A percentile compares a stretch with the other conserved stretches of the same genome.
Conservation (phyloP, 2,113 vertebrate genomes). For the Myiozetetes cayanensis region DNA sequence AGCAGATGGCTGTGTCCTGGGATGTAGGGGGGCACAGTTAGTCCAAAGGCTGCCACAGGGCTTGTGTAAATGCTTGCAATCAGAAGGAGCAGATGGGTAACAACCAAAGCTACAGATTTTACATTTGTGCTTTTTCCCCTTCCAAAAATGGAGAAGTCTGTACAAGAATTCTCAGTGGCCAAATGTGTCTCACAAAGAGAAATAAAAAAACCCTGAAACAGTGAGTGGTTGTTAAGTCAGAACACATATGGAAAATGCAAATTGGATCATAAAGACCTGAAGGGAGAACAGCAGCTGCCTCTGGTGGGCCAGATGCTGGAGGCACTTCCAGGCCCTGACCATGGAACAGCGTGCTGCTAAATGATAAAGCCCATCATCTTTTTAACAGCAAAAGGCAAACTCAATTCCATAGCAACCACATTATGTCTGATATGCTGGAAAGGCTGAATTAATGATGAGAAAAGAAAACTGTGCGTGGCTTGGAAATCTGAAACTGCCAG, state of each 20-base stretch:
- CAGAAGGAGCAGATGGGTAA: background rate
- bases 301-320: background rate
- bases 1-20: fast-evolving
- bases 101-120: background rate
- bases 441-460: background rate
- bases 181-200: background rate
- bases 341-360: background rate
- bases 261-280: background rate
- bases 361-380: background rate
- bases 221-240: background rate
- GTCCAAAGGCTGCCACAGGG: background rate
- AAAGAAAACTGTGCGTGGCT: background rate
- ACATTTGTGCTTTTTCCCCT: background rate
- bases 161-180: background rate
- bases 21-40: background rate
- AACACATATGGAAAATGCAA: background rate
- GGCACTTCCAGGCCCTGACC: background rate
- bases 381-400: background rate
- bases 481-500: background rate
- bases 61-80: background rate
- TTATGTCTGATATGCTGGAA: background rate
- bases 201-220: background rate
- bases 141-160: background rate
- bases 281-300: background rate
- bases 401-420: background rate